A percentile compares a stretch with the other conserved stretches of the same genome.
Conservation (phyloP, 1,140 invertebrate species). For the Grapholita molesta region DNA sequence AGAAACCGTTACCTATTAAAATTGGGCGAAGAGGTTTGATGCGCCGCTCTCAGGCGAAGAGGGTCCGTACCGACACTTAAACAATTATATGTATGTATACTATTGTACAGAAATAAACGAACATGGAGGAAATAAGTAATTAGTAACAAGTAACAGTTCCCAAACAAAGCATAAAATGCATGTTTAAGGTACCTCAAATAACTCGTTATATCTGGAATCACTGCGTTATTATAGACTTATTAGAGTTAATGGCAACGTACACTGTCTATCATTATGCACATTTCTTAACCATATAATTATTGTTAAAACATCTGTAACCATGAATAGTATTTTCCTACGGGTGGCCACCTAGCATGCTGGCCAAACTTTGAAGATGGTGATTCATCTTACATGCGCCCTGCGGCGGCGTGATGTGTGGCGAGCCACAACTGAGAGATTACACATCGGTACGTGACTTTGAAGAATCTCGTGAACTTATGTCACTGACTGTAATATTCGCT, state of each 20-base stretch:
- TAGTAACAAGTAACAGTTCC: not conserved
- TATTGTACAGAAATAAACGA: not conserved
- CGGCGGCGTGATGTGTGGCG: constrained; percentile 37
- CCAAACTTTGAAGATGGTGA: constrained; percentile 5
- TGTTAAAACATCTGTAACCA: not conserved
- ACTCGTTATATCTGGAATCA: not conserved
- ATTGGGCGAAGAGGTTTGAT: constrained; percentile 62
- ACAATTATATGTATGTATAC: not conserved
- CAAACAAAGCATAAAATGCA: not conserved
- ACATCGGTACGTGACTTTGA: constrained; percentile 38
- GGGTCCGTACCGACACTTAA: constrained; percentile 11
- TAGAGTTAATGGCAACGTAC: not conserved
- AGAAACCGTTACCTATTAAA: constrained; percentile 69
- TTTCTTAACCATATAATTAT: not conserved
- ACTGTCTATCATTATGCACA: not conserved
- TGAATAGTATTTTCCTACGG: not conserved
- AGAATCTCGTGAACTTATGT: constrained; percentile 39
- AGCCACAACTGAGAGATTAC: constrained; percentile 42
- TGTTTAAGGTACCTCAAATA: not conserved
- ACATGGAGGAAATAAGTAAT: not conserved
- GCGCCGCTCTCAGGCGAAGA: constrained; percentile 18
- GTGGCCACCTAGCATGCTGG: not conserved
- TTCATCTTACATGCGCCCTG: constrained; percentile 19
- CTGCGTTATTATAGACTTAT: not conserved
- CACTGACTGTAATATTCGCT: constrained; percentile 27